phyloP scores from a whole-genome alignment of 2,888 invertebrate genomes.

The Neria commutata region DNA sequence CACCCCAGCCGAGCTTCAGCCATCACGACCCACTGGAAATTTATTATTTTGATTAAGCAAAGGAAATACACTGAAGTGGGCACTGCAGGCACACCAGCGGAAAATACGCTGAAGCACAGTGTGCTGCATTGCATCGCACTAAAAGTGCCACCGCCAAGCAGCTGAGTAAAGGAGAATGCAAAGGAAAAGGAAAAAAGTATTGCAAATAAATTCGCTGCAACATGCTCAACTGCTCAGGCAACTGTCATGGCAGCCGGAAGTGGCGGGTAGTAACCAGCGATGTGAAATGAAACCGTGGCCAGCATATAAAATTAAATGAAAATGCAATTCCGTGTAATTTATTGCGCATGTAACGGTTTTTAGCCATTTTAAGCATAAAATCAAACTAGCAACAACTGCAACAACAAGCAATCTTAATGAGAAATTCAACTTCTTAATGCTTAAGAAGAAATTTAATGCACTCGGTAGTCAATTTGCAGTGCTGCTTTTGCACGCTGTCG shows the following conservation, averaged over 20 bases:
- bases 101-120: too few relatives aligned
- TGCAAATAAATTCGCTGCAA: neutral
- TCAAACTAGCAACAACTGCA: too few relatives aligned
- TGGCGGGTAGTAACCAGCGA: slow-evolving; percentile 2
- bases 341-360: neutral
- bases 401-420: too few relatives aligned
- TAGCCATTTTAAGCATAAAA: too few relatives aligned
- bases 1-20: too few relatives aligned
- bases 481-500: too few relatives aligned
- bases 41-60: slow-evolving; percentile 26
- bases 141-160: too few relatives aligned
- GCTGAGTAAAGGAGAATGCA: neutral
- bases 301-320: slow-evolving; percentile 1
- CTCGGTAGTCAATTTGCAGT: too few relatives aligned
- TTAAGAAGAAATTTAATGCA: too few relatives aligned
- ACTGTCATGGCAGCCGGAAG: slow-evolving; percentile 16
- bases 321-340: slow-evolving; percentile 18
- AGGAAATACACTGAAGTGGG: neutral
- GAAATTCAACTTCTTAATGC: too few relatives aligned
- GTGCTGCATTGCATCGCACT: too few relatives aligned
- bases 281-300: slow-evolving; percentile 11
- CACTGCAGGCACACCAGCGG: neutral
- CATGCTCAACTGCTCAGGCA: slow-evolving; percentile 17
- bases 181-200: neutral
- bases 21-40: slow-evolving; percentile 24